Evolutionary conservation across 2,113 vertebrate species (phyloP).

Genomic region (Muntiacus muntjak): DNA sequence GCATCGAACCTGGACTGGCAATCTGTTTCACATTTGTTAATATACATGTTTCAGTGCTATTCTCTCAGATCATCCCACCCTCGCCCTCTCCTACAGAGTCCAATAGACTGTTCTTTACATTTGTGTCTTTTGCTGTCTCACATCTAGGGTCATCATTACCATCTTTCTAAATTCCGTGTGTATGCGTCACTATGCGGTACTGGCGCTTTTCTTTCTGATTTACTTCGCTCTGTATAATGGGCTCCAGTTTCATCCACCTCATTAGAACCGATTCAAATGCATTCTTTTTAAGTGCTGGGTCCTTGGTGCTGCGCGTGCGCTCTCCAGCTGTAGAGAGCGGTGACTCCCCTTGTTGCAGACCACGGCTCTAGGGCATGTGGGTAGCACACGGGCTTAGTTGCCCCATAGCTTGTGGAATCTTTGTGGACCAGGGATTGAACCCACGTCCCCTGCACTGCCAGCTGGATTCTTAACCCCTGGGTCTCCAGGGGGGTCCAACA

Average conservation of each 20-base stretch:
- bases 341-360: background rate
- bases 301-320: rapidly evolving
- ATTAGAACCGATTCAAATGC: background rate
- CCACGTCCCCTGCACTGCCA: no score
- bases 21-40: background rate
- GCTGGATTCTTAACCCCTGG: background rate
- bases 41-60: background rate
- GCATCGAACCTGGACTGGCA: background rate
- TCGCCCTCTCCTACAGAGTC: background rate
- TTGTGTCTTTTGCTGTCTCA: background rate
- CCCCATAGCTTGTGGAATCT: background rate
- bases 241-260: background rate
- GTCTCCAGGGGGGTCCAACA: background rate
- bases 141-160: background rate
- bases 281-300: background rate
- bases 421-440: background rate
- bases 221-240: background rate
- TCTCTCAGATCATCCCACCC: background rate
- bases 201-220: background rate
- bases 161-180: background rate
- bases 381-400: background rate
- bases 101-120: background rate
- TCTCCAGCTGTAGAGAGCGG: background rate
- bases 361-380: background rate
- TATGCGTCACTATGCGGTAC: background rate